Base-by-base conservation (phyloP, 2,113 vertebrate genomes). In the Siniperca chuatsi region DNA sequence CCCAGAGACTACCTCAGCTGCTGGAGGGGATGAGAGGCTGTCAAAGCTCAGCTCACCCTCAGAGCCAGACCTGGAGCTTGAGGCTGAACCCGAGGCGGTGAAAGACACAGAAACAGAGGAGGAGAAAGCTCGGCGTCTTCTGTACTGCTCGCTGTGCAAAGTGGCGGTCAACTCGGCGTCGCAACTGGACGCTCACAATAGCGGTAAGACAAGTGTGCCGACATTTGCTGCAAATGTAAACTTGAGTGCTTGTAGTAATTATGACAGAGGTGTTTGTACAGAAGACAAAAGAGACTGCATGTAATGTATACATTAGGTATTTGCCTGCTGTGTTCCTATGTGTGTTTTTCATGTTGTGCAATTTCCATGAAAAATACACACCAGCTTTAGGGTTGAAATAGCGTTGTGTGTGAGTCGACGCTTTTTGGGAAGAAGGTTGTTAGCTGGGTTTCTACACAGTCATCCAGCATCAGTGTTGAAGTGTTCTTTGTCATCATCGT, bases 141-240 rank as follows among this genome's bases (percentile, higher is more conserved):
- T 99, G 20, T 99, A 99, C 95, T 99, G 98, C 93, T 99, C 98
- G 11, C 97, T 99, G 90, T 99, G 98, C 96, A 99, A 99, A 93
- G 98, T 99, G 58, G 98, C 98, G 44, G 98, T 99, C 93, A 99
- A 99, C 96, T 99, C 98, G 0, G 96, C 97, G 68, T 99, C 98
- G 0, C 98, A 99, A 95, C 96, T 99, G 93, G 98, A 99, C 91
- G 98, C 98, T 3, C 98, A 99, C 95, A 99, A 98, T 95, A 98
- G 96, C 57, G 98, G 98, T 99, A 90, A 97, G 97, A 40, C 46
- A 10, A 18, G 2, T 0, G 16, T 40, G 29, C 4, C 11, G 4
- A 44, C 40, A 42, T 33, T 10, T 65, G 15, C 23, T 21, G n/a
- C 72, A 18, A 13, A 37, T 35, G 33, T 18, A 16, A 35, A 21